Conservation (phyloP, 2,113 vertebrate species). For the Cricetomys ansorgei region DNA sequence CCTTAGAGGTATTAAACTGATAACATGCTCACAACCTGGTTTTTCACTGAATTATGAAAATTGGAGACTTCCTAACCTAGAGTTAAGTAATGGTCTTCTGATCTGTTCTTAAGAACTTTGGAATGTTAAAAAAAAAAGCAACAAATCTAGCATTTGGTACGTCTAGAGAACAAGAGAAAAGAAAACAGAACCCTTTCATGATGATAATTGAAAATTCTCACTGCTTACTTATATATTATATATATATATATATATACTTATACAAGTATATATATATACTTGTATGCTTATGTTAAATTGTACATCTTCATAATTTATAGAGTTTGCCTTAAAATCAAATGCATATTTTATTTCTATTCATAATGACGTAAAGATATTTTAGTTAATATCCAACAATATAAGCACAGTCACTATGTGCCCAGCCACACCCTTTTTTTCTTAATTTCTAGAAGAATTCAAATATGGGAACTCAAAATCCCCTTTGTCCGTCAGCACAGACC, state of each 20-base stretch:
- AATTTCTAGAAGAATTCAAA: slow-evolving; percentile 15
- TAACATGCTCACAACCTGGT: not conserved
- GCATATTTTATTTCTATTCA: not conserved
- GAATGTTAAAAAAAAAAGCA: slow-evolving; percentile 65
- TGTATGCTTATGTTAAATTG: not conserved
- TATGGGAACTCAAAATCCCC: not conserved
- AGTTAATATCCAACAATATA: not conserved
- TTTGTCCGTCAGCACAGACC: not conserved
- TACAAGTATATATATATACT: too few species aligned
- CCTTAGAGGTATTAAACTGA: slow-evolving; percentile 51
- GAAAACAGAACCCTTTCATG: slow-evolving; percentile 44
- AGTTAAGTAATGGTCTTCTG: slow-evolving; percentile 61
- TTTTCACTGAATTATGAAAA: slow-evolving; percentile 64
- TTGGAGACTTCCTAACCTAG: slow-evolving; percentile 54
- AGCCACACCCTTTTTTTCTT: not conserved
- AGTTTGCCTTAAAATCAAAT: slow-evolving; percentile 28
- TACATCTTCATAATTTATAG: not conserved
- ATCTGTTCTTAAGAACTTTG: slow-evolving; percentile 59
- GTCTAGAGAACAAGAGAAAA: slow-evolving; percentile 51
- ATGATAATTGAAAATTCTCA: slow-evolving; percentile 61
- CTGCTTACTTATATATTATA: slow-evolving; percentile 59
- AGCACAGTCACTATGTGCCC: too few species aligned
- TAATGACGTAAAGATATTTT: not conserved
- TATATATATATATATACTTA: too few species aligned
- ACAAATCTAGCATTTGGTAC: slow-evolving; percentile 61